Conservation (phyloP, 2,113 vertebrate genomes). For the Tenrec ecaudatus region DNA sequence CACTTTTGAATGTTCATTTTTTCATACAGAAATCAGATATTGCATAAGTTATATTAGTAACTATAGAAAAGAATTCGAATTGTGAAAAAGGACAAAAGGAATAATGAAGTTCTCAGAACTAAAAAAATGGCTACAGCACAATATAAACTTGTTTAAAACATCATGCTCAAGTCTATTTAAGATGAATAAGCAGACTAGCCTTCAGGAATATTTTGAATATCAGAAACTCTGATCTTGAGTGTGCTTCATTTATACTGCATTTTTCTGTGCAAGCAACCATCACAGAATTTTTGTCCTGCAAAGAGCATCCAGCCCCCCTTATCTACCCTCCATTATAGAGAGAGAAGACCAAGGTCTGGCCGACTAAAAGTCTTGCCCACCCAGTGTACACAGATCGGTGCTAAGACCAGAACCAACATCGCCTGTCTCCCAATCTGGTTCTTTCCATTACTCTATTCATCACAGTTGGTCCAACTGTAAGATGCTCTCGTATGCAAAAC, state of each 20-base stretch:
- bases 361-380: not conserved
- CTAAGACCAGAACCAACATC: not conserved
- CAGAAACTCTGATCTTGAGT: not conserved
- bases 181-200: not conserved
- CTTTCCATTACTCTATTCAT: not conserved
- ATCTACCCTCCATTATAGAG: not conserved
- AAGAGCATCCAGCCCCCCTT: not conserved
- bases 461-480: not conserved
- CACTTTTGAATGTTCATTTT: conserved; percentile 66
- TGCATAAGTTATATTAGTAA: conserved; percentile 57
- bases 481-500: not conserved
- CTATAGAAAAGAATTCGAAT: conserved; percentile 57
- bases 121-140: not conserved
- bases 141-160: conserved; percentile 20
- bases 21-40: conserved; percentile 58
- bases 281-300: not conserved
- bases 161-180: conserved; percentile 39
- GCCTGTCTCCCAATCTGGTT: not conserved
- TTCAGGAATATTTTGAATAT: conserved; percentile 3
- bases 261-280: not conserved
- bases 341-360: not conserved
- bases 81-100: conserved; percentile 48
- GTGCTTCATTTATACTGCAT: not conserved
- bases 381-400: not conserved
- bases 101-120: conserved; percentile 38